phyloP scores from a whole-genome alignment of 2,113 vertebrate genomes.

The Nothoprocta perdicaria region DNA sequence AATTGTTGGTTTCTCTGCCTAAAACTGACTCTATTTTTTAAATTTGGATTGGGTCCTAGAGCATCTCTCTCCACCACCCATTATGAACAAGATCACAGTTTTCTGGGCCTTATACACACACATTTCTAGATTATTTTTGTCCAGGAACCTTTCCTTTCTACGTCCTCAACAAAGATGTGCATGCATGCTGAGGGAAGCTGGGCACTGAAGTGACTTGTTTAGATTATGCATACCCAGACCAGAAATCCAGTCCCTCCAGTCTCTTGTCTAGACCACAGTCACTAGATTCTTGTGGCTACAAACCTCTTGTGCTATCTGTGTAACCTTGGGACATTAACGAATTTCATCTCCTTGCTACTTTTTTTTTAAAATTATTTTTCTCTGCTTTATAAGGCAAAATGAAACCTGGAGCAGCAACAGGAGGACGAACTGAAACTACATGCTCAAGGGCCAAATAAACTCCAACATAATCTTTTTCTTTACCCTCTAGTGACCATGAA shows the following conservation, averaged over 20 bases:
- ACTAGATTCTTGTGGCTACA: not conserved
- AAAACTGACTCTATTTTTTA: not conserved
- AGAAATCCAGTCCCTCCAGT: fast-evolving
- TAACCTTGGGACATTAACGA: not conserved
- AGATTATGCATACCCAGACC: not conserved
- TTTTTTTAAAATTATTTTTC: not conserved
- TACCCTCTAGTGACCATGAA: not conserved
- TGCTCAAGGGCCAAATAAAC: not conserved
- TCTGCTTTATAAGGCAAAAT: not conserved
- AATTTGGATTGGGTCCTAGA: not conserved
- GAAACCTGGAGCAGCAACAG: not conserved
- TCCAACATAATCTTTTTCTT: constrained; percentile 9
- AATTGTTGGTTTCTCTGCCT: not conserved
- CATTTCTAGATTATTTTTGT: not conserved
- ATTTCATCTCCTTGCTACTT: not conserved
- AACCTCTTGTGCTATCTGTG: not conserved
- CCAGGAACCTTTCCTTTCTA: not conserved
- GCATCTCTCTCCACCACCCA: not conserved
- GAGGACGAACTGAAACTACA: not conserved
- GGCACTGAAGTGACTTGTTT: not conserved
- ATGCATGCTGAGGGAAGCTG: not conserved
- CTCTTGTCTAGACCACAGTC: not conserved
- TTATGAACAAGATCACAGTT: not conserved
- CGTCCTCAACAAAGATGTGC: not conserved
- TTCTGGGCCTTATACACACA: not conserved